Conservation (phyloP, 2,888 invertebrate species). For the Idaea straminata region DNA sequence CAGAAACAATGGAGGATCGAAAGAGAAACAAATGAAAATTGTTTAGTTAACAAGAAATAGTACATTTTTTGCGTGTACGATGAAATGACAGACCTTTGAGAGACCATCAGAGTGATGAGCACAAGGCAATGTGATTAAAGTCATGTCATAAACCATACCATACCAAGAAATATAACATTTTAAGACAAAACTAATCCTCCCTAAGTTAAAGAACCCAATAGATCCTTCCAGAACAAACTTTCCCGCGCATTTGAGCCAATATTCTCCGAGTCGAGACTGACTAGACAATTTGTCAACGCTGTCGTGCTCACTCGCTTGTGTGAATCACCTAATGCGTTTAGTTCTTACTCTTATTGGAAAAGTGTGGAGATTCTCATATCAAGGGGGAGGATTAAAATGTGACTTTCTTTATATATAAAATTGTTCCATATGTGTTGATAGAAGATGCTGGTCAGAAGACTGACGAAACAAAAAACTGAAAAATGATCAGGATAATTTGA, state of each 20-base stretch:
- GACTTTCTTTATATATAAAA: no score
- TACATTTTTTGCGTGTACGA: background rate
- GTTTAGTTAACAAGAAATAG: background rate
- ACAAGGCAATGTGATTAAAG: no score
- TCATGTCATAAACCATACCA: no score
- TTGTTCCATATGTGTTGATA: no score
- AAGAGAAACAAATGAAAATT: no score
- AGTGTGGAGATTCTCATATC: background rate
- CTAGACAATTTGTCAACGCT: conserved; percentile 26
- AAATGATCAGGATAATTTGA: no score
- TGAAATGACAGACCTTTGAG: background rate
- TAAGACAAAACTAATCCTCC: background rate
- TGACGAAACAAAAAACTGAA: no score
- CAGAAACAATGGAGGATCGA: no score
- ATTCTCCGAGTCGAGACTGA: conserved; percentile 21
- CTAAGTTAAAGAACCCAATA: background rate
- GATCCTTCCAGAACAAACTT: background rate
- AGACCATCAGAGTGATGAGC: background rate
- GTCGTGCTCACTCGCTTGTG: background rate
- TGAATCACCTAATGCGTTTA: conserved; percentile 1
- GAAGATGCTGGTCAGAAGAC: no score
- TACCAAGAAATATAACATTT: no score
- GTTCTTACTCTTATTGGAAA: conserved; percentile 1
- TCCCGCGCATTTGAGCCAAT: conserved; percentile 11
- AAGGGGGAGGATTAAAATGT: background rate